Percentiles rank a stretch among this genome's conserved stretches.
These are phyloP conservation scores for Chloropsis hardwickii DNA, from an alignment of 2,113 vertebrate species.

Conservation along the genomic window DNA sequence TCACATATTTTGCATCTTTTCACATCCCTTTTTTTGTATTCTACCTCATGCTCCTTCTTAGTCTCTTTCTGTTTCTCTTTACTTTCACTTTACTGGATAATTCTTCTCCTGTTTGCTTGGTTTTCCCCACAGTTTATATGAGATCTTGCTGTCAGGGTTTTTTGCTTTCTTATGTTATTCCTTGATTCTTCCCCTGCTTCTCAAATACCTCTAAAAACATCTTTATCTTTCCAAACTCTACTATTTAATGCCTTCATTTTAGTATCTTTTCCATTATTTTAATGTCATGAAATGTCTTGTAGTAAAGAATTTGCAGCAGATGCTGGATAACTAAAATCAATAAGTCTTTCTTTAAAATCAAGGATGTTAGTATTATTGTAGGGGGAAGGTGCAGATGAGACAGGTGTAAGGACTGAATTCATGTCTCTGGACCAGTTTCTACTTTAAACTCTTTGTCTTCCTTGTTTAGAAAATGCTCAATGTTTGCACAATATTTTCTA, in stretches of 20 bases:
- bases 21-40: background rate
- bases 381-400: background rate
- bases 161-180: background rate
- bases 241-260: background rate
- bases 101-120: background rate
- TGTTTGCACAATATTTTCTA: background rate
- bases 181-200: background rate
- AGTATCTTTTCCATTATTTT: background rate
- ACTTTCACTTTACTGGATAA: background rate
- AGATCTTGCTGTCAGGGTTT: background rate
- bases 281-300: background rate
- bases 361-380: background rate
- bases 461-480: background rate
- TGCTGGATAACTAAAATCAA: background rate
- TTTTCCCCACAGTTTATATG: rapidly evolving
- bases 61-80: background rate
- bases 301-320: background rate
- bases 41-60: background rate
- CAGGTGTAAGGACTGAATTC: background rate
- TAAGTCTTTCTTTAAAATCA: background rate
- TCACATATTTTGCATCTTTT: background rate
- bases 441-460: background rate
- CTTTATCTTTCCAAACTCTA: background rate
- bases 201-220: background rate
- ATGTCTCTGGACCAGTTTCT: background rate